A percentile compares a stretch with the other conserved stretches of the same genome.
Conservation (phyloP, 53 echinoderm and acorn worm species). For the Hippasteria phrygiana region DNA sequence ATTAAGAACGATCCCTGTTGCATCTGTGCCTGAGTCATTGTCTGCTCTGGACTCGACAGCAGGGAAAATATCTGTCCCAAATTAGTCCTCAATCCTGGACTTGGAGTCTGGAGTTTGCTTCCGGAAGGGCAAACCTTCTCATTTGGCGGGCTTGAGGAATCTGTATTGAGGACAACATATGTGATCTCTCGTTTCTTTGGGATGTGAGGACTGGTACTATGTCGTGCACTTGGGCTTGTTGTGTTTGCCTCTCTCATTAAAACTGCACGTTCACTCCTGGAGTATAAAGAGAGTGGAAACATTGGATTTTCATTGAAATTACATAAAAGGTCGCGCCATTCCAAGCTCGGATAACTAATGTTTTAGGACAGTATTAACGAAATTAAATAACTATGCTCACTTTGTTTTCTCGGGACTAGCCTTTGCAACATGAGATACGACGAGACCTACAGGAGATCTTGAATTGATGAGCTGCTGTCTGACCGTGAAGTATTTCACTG, state of each 20-base stretch:
- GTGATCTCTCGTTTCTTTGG: not conserved
- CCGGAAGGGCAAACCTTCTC: not conserved
- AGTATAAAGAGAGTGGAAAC: not conserved
- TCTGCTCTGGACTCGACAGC: not conserved
- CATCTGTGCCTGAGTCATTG: not conserved
- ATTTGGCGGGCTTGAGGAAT: not conserved
- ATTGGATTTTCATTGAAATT: too few relatives aligned
- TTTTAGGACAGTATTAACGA: not conserved
- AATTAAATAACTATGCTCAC: not conserved
- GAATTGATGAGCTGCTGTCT: constrained; percentile 9
- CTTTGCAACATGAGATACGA: not conserved
- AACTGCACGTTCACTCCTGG: not conserved
- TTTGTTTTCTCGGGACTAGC: not conserved
- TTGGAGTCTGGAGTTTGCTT: not conserved
- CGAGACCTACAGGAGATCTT: not conserved
- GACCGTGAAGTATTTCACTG: not conserved
- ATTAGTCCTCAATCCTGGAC: not conserved
- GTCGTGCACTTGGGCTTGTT: not conserved
- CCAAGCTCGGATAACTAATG: too few relatives aligned
- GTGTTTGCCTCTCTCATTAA: not conserved
- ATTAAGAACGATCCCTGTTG: not conserved
- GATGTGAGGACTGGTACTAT: not conserved
- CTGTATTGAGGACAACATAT: not conserved
- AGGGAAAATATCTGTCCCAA: not conserved
- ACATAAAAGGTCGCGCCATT: too few relatives aligned